A percentile compares a stretch with the other conserved stretches of the same genome.
These are phyloP conservation scores for Eptatretus burgeri DNA, from an alignment of 2,113 vertebrate species.

Conservation along the genomic window DNA sequence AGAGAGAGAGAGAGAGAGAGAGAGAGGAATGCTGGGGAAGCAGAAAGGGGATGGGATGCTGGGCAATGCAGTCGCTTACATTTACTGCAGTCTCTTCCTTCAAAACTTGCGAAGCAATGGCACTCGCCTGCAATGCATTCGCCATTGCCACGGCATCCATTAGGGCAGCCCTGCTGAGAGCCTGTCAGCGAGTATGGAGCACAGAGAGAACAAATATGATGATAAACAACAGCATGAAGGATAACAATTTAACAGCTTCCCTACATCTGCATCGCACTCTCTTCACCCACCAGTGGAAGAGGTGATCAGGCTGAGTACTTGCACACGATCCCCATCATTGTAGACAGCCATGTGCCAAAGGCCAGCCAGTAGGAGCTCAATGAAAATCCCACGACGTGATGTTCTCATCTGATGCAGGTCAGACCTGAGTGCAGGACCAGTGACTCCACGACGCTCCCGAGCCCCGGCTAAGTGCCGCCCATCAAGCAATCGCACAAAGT, in stretches of 20 bases:
- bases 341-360: background rate
- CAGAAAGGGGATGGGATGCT: background rate
- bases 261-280: background rate
- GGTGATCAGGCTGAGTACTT: background rate
- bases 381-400: background rate
- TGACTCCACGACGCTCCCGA: background rate
- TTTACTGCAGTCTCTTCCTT: slow-evolving; percentile 91
- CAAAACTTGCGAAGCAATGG: slow-evolving; percentile 89
- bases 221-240: too few relatives aligned
- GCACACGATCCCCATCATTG: background rate
- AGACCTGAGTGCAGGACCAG: background rate
- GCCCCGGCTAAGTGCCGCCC: background rate
- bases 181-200: slow-evolving; percentile 20
- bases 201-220: background rate
- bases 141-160: slow-evolving; percentile 85
- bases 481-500: background rate
- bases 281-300: background rate
- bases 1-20: background rate
- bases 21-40: background rate
- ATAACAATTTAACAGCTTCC: too few relatives aligned
- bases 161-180: slow-evolving; percentile 85
- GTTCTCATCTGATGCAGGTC: too few relatives aligned
- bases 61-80: slow-evolving; percentile 18
- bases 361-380: background rate
- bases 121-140: slow-evolving; percentile 86